Percentiles rank a stretch among this genome's conserved stretches.
phyloP scores from a whole-genome alignment of 2,113 vertebrate genomes.

The Sylvietta virens region DNA sequence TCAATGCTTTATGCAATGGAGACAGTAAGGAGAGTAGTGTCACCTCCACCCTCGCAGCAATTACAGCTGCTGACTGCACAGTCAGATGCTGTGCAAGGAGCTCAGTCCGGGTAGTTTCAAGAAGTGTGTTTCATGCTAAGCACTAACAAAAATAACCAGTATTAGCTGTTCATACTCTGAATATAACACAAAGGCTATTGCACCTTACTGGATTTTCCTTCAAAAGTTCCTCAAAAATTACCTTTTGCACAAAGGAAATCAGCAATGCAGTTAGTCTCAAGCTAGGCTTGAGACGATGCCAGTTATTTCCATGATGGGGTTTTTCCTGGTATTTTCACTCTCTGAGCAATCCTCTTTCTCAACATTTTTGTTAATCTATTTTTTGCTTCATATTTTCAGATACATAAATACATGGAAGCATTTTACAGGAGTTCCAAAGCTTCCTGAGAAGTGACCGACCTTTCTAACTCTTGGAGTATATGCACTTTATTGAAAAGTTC shows the following conservation, averaged over 20 bases:
- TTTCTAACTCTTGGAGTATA: not conserved
- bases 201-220: not conserved
- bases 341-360: not conserved
- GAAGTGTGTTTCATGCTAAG: not conserved
- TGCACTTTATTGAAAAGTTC: not conserved
- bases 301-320: not conserved
- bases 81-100: not conserved
- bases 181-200: not conserved
- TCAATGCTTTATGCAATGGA: not conserved
- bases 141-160: not conserved
- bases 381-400: not conserved
- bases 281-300: not conserved
- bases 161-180: not conserved
- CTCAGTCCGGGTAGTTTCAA: not conserved
- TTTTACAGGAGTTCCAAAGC: not conserved
- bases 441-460: not conserved
- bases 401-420: not conserved
- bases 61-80: not conserved
- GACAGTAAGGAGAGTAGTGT: not conserved
- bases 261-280: accelerated
- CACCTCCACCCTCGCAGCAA: not conserved
- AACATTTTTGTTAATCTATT: not conserved
- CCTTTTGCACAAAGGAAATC: not conserved
- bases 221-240: not conserved
- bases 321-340: not conserved